Conservation (phyloP, 2,797 vertebrate genomes). For the Rhynchotus rufescens region DNA sequence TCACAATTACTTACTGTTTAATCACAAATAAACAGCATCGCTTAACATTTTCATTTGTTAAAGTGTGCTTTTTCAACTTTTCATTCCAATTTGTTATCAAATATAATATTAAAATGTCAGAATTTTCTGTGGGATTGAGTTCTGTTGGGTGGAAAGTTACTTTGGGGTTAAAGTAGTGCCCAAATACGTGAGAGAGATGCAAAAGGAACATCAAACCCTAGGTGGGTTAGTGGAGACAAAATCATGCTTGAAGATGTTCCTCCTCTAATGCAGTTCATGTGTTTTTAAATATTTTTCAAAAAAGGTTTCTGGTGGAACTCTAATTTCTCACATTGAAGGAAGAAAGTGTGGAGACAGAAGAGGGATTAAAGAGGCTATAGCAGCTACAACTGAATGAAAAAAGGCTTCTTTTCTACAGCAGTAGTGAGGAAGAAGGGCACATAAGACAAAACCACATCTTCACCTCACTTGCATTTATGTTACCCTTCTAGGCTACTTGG, state of each 20-base stretch:
- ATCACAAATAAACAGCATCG: background rate
- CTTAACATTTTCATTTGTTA: background rate
- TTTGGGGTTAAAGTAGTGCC: background rate
- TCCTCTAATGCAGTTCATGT: background rate
- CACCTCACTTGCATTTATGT: background rate
- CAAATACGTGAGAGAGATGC: background rate
- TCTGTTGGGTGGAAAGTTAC: background rate
- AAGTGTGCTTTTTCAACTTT: background rate
- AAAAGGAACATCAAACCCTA: background rate
- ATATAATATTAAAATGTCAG: background rate
- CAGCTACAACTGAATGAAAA: background rate
- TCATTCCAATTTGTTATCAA: background rate
- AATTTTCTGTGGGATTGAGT: background rate
- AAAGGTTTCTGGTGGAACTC: background rate
- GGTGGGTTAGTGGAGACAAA: background rate
- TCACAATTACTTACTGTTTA: background rate
- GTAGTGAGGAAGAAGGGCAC: background rate
- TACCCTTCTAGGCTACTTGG: background rate
- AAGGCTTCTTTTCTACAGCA: background rate
- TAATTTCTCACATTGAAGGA: background rate
- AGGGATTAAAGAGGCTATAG: background rate
- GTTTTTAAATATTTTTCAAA: background rate
- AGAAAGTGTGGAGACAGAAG: background rate
- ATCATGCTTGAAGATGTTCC: background rate
- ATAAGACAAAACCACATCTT: background rate